Conservation (phyloP, 2,888 invertebrate species). For the Agrilus biguttatus region DNA sequence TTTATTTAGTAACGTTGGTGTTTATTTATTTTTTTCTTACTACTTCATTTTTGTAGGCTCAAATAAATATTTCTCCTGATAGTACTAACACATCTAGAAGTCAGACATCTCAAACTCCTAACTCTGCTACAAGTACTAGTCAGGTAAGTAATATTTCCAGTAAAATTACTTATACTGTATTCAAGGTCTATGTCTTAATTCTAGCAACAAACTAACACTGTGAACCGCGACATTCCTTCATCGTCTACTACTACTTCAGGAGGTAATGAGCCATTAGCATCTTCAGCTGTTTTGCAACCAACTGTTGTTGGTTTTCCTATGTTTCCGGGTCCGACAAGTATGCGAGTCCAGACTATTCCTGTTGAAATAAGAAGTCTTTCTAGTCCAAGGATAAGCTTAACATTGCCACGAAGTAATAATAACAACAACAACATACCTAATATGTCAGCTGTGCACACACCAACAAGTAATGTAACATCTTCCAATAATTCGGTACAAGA, state of each 20-base stretch:
- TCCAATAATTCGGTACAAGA: too few relatives aligned
- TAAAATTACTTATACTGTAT: neutral
- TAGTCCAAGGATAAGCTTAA: too few relatives aligned
- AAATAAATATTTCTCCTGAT: conserved; percentile 16
- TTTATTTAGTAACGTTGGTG: conserved; percentile 3
- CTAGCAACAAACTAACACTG: too few relatives aligned
- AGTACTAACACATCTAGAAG: conserved; percentile 3
- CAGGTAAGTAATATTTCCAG: conserved; percentile 3
- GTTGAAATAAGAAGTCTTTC: conserved; percentile 21
- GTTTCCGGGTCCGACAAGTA: neutral
- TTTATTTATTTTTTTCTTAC: neutral
- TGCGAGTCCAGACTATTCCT: conserved; percentile 22
- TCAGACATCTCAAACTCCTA: conserved; percentile 4
- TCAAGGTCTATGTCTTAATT: neutral
- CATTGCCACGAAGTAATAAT: too few relatives aligned
- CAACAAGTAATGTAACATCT: too few relatives aligned
- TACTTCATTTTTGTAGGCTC: conserved; percentile 12
- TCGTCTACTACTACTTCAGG: too few relatives aligned
- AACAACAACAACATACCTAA: too few relatives aligned
- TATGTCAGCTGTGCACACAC: too few relatives aligned
- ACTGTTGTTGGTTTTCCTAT: neutral
- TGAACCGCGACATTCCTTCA: too few relatives aligned
- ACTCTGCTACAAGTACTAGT: conserved; percentile 4
- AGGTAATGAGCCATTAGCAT: neutral
- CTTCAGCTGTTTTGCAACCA: neutral